Evolutionary conservation across 2,797 vertebrate species (phyloP), one percentile per base, ranked within the genome.

Genomic region (Micromesistius poutassou): DNA sequence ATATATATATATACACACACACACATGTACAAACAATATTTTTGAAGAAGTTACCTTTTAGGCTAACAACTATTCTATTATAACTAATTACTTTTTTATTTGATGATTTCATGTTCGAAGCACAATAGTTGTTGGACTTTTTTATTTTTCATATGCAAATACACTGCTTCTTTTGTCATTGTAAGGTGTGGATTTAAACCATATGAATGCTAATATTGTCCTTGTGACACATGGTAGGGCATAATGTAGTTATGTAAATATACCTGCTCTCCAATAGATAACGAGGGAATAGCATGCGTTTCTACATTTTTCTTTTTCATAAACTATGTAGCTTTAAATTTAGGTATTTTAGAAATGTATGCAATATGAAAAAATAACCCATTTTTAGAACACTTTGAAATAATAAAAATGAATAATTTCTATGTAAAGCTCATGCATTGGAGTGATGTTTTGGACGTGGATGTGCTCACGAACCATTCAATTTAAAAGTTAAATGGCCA

Each of bases 271-370:
- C 89, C 19, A 14, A 84, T 91, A 93, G 91, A 75, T 79, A 79
- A 83, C 72, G 71, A 90, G 77, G 85, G 81, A 87, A 87, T 91
- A 85, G 90, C 91, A 94, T 91, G 83, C 75, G 5, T 94, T 94
- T 94, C 90, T 94, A 94, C 91, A 93, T 94, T 80, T 80, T 75
- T 28, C 91, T 93, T 94, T 95, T 95, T 94, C 92, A 94, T 94
- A 94, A 93, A 85, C 92, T 93, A 89, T 82, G 79, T 87, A 89
- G 89, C 76, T 85, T 62, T 84, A 71, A 78, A 85, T 80, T 30
- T 33, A 83, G 68, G 80, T 88, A 86, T 89, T 89, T 91, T 90
- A 91, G 86, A 78, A 85, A 75, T 80, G 78, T 76, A 82, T 80
- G 16, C 46, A 77, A 78, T 38, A 77, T 79, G 35, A 79, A 75